A percentile compares a stretch with the other conserved stretches of the same genome.
Conservation (phyloP, 2,113 vertebrate species). For the Rhodinocichla rosea region DNA sequence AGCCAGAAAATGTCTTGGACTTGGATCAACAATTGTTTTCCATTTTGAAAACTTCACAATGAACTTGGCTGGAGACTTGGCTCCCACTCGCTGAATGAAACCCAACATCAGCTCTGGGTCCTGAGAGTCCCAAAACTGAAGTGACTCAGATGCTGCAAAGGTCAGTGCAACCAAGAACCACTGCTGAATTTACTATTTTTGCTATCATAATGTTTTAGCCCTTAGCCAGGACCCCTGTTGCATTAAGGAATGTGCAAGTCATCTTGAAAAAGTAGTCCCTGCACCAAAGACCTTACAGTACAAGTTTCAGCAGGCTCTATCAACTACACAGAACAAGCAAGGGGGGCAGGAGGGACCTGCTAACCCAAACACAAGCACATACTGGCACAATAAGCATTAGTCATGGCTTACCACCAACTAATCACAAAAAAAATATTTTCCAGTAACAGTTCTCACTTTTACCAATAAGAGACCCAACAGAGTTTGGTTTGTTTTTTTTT, state of each 20-base stretch:
- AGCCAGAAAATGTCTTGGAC: conserved; percentile 47
- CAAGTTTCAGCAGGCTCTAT: background rate
- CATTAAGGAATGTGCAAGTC: background rate
- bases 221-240: background rate
- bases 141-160: conserved; percentile 25
- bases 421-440: conserved; percentile 35
- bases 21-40: conserved; percentile 54
- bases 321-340: background rate
- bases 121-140: background rate
- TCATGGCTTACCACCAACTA: conserved; percentile 25
- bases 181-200: conserved; percentile 42
- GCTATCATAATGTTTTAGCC: background rate
- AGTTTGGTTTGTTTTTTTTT: background rate
- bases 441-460: conserved; percentile 50
- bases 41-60: conserved; percentile 65
- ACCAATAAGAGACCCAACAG: background rate
- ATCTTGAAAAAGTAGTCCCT: background rate
- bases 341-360: background rate
- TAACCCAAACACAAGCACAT: background rate
- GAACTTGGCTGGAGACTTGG: conserved; percentile 54
- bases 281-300: background rate
- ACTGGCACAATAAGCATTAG: conserved; percentile 24
- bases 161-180: background rate
- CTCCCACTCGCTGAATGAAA: conserved; percentile 4
- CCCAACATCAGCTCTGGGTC: background rate